phyloP scores from a whole-genome alignment of 2,113 vertebrate species.

The Prinia subflava region DNA sequence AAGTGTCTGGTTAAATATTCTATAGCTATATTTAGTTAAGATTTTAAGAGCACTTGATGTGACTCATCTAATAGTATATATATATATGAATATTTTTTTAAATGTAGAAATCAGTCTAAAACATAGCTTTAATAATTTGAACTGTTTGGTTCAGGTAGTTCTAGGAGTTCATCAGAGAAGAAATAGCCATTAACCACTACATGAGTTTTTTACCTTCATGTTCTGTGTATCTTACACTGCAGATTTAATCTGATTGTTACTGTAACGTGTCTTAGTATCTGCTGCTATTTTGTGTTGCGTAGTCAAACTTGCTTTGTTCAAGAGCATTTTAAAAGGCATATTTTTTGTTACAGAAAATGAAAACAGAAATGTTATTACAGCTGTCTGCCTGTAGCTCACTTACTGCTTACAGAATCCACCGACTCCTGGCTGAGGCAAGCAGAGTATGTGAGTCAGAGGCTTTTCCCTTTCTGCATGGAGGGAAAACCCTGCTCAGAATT shows the following conservation, averaged over 20 bases:
- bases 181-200: conserved; percentile 10
- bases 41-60: conserved; percentile 17
- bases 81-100: conserved; percentile 63
- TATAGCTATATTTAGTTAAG: conserved; percentile 52
- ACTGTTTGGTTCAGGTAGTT: conserved; percentile 22
- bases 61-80: conserved; percentile 43
- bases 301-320: not conserved
- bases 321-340: not conserved
- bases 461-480: not conserved
- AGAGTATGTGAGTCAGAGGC: not conserved
- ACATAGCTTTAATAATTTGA: conserved; percentile 39
- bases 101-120: conserved; percentile 38
- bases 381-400: not conserved
- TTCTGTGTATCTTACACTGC: not conserved
- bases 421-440: not conserved
- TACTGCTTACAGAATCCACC: not conserved
- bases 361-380: conserved; percentile 1
- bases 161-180: not conserved
- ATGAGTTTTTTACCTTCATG: not conserved
- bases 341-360: conserved; percentile 23
- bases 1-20: conserved; percentile 31
- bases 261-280: not conserved
- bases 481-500: not conserved
- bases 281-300: not conserved
- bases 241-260: not conserved